Evolutionary conservation across 2,888 invertebrate species (phyloP), one percentile per base, ranked within the genome.

Genomic region (Cryptocephalus moraei): DNA sequence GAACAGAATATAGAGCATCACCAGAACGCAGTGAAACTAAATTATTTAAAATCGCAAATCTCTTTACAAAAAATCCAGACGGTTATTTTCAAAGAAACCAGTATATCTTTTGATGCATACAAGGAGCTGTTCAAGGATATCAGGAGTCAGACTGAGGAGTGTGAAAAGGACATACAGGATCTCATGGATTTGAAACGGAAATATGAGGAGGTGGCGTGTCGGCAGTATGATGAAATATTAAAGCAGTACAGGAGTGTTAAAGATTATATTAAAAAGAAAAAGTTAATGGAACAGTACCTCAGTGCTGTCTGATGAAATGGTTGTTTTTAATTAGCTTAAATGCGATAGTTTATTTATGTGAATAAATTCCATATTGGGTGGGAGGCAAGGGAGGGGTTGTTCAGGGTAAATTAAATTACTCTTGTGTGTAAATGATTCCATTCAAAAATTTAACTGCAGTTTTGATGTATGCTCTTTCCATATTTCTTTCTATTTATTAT

Each of bases 71-170:
- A 65, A 47, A 49, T 53, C 43, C 58, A 53, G 42, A 44, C 64
- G 13, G 68, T 66, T 50, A 68, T 74, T 64, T 73, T 70, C 47
- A 68, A 61, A 32, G 74, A 75, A 59, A 68, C 68, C 4, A 64
- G 66, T 14, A 53, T 56, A 40, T 71, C 74, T 1, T 44, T 70
- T 12, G 60, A 66, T 44, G 73, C 75, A 11, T 73, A 72, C 48
- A 61, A 56, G 49, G 65, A 63, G 48, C 49, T 75, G 33, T 62
- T 67, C 41, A 56, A 56, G n/a, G 64, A 62, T 44, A 52, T 75
- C 32, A 66, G 70, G 50, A 58, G 67, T 4, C 68, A 71, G 53
- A 63, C 73, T 45, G 51, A 57, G 13, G 60, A 62, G 46, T 56
- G 64, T n/a, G 58, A 60, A 44, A 55, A 60, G 46, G 67, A 72